Evolutionary conservation across 2,888 invertebrate species (phyloP).

Genomic region (Lepidonotus clava): DNA sequence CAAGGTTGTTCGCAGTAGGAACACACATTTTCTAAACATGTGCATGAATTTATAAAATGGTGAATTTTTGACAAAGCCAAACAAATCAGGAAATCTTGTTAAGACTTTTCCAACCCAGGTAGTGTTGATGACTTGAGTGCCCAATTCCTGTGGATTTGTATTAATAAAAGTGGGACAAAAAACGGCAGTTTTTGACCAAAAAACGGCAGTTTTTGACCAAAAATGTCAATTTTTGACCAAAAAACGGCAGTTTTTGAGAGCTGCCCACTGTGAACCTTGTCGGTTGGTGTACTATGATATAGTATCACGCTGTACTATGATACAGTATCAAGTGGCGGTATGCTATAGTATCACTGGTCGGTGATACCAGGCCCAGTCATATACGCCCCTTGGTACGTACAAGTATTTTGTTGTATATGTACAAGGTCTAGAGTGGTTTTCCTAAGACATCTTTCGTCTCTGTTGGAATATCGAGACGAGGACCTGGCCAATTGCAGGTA

Average conservation of each 20-base stretch:
- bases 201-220: background rate
- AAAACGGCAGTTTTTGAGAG: background rate
- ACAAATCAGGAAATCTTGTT: too few species aligned
- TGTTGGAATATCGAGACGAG: background rate
- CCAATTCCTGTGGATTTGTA: background rate
- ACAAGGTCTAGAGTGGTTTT: constrained; percentile 8
- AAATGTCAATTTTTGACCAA: background rate
- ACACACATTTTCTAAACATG: too few species aligned
- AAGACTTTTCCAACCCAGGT: too few species aligned
- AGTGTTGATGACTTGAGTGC: background rate
- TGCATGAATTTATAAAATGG: too few species aligned
- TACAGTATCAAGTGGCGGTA: background rate
- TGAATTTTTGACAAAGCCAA: too few species aligned
- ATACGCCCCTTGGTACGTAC: background rate
- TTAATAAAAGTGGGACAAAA: background rate
- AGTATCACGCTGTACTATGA: constrained; percentile 1
- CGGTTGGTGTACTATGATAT: background rate
- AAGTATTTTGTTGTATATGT: constrained; percentile 41
- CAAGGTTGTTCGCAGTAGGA: too few species aligned
- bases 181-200: too few species aligned
- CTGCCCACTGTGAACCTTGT: background rate
- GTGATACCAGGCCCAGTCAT: too few species aligned
- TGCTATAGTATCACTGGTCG: background rate
- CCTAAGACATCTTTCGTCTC: background rate
- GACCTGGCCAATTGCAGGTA: background rate